Conservation (phyloP, 37 sponge, comb jelly and placozoan genomes). For the Aplysina aerophoba region DNA sequence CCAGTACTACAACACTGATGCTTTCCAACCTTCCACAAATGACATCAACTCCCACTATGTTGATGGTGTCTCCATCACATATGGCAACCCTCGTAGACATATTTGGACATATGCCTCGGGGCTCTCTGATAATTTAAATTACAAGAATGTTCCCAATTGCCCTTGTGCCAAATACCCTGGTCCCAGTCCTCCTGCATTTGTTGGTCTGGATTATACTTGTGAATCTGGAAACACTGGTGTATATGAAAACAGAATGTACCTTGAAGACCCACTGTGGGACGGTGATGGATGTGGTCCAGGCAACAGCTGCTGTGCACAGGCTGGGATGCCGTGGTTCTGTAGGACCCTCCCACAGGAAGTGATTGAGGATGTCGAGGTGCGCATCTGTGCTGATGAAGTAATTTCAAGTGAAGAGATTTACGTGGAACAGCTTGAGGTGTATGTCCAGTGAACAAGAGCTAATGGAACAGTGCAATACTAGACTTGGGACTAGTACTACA, state of each 20-base stretch:
- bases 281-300: background rate
- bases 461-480: no score
- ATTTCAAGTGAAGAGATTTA: conserved; percentile 1
- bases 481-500: no score
- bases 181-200: background rate
- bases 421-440: conserved; percentile 7
- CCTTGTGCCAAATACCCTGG: background rate
- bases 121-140: background rate
- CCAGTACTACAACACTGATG: conserved; percentile 2
- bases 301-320: background rate
- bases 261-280: conserved; percentile 15
- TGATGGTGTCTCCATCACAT: background rate
- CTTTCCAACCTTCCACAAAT: background rate
- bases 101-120: conserved; percentile 4
- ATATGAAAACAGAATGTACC: no score
- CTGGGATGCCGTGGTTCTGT: conserved; percentile 32
- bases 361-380: conserved; percentile 8
- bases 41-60: background rate
- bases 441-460: conserved; percentile 27
- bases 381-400: conserved; percentile 9
- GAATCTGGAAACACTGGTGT: background rate
- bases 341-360: background rate
- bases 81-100: background rate
- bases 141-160: background rate
- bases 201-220: background rate